phyloP scores from a whole-genome alignment of 2,797 vertebrate species.

The Mormyrus proboscirostris region DNA sequence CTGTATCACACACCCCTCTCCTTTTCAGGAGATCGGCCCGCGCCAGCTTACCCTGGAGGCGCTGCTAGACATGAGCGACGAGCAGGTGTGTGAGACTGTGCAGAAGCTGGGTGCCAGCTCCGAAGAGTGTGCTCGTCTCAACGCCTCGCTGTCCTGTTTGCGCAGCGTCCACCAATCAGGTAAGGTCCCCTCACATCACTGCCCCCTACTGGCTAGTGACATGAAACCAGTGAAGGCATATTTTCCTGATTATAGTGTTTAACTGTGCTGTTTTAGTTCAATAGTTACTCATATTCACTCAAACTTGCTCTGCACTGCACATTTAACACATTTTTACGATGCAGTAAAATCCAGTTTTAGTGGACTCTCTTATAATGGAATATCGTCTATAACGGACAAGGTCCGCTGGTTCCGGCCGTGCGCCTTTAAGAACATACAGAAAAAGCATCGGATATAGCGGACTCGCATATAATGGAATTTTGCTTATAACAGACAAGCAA shows the following conservation, averaged over 20 bases:
- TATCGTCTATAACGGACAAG: no score
- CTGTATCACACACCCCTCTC: not conserved
- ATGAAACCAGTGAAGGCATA: not conserved
- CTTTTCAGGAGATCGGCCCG: constrained; percentile 71
- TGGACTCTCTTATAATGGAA: no score
- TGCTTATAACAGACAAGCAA: no score
- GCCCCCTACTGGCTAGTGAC: not conserved
- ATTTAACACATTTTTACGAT: not conserved
- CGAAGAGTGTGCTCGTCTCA: constrained; percentile 89
- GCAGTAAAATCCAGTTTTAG: no score
- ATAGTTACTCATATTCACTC: not conserved
- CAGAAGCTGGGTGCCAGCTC: constrained; percentile 86
- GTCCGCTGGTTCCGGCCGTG: no score
- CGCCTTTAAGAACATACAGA: no score
- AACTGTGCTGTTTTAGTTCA: not conserved
- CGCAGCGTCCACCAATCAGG: constrained; percentile 83
- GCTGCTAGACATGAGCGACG: constrained; percentile 83
- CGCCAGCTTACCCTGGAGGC: constrained; percentile 85
- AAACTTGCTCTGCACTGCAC: not conserved
- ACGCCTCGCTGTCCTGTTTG: constrained; percentile 90
- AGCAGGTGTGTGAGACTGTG: constrained; percentile 82
- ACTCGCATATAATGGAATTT: no score
- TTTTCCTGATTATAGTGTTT: not conserved
- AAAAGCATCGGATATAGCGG: no score
- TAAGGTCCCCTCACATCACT: constrained; percentile 44